Evolutionary conservation across 2,888 invertebrate species (phyloP).

Genomic region (Aricia artaxerxes): DNA sequence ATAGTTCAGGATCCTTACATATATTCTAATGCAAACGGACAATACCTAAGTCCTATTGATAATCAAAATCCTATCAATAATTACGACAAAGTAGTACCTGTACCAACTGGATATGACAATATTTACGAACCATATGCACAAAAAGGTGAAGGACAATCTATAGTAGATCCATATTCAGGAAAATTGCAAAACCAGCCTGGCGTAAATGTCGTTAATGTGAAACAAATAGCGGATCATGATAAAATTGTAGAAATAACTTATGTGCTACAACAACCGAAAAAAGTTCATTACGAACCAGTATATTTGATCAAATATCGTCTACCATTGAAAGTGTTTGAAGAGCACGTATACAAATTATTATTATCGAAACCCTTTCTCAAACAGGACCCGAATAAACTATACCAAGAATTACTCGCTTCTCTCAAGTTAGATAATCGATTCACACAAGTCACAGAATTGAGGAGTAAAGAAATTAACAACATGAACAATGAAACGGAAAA

Average conservation of each 20-base stretch:
- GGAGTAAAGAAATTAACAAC: constrained; percentile 50
- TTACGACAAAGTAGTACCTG: background rate
- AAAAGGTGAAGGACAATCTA: background rate
- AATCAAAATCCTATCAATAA: background rate
- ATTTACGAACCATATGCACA: background rate
- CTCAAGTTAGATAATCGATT: background rate
- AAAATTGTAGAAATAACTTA: constrained; percentile 32
- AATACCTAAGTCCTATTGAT: background rate
- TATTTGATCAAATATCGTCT: constrained; percentile 26
- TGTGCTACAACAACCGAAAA: constrained; percentile 48
- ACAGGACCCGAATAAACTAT: background rate
- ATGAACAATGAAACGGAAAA: constrained; percentile 40
- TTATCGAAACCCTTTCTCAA: background rate
- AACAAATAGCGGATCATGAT: background rate
- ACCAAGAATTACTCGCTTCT: background rate
- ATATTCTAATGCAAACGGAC: background rate
- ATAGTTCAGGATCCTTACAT: background rate
- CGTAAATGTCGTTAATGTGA: background rate
- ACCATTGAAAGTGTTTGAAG: background rate
- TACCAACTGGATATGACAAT: background rate
- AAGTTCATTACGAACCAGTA: constrained; percentile 7
- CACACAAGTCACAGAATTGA: constrained; percentile 39
- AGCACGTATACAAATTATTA: background rate
- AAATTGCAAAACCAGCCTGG: background rate
- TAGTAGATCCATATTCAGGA: background rate